Evolutionary conservation across 2,113 vertebrate genomes (phyloP), one percentile per base, ranked within the genome.

Genomic region (Gadus chalcogrammus): DNA sequence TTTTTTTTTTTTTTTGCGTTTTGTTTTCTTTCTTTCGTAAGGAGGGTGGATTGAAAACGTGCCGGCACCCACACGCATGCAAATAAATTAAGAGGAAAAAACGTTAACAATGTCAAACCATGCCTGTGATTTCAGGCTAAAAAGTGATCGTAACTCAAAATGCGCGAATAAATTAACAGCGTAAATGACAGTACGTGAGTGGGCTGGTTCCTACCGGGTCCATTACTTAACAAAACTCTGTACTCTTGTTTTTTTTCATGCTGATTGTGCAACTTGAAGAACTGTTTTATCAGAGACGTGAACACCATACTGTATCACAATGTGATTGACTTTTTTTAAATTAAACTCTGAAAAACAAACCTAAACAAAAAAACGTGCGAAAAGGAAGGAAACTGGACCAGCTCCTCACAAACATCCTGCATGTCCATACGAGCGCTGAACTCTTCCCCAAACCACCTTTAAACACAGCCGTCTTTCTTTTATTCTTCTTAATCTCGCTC

Each of bases 11-110:
- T 48, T 67, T 62, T 81, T 64, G 72, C 28, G 17, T 52, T 64
- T 78, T 61, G 6, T 31, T 68, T 27, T 58, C 11, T 63, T 70
- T 76, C 78, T 79, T 8, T 1, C 72, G 20, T 20, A 16, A 58
- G 15, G 16, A 75, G 78, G 63, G 68, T 82, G 73, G 79, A 61
- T 68, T 71, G 24, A 79, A 81, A 79, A 74, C 65, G 72, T 60
- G 28, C 3, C n/a, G 74, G 38, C 81, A 3, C 78, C 0, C 74
- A 65, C 73, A 61, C 71, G 71, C 70, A 65, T 88, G 86, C 86
- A 91, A 89, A 91, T 89, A 91, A 89, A 86, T 88, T 88, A 89
- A 89, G 81, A 89, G 85, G 80, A 61, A 58, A 81, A 82, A 88
- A 85, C 69, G 69, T 85, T 81, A 88, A 89, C 82, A 78, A 64